These are phyloP conservation scores for Epinephelus moara DNA, from an alignment of 2,113 vertebrate species.

Conservation along the genomic window DNA sequence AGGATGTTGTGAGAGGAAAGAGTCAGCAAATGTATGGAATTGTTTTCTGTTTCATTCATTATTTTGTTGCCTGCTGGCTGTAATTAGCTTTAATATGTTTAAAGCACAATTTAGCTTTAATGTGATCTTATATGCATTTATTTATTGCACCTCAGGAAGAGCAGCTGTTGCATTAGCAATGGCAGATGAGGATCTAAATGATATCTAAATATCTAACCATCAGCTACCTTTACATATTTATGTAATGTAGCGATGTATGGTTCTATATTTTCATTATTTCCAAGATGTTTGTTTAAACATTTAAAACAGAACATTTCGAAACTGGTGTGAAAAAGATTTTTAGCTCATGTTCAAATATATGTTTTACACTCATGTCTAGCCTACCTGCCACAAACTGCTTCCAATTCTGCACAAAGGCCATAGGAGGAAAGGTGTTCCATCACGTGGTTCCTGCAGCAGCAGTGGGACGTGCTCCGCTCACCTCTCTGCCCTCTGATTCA, in stretches of 20 bases:
- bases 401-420: slow-evolving; percentile 43
- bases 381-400: slow-evolving; percentile 21
- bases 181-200: background rate
- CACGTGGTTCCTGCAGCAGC: slow-evolving; percentile 34
- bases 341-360: background rate
- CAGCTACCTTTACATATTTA: background rate
- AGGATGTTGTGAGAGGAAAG: slow-evolving; percentile 23
- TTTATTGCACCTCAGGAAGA: background rate
- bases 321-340: background rate
- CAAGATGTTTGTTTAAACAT: background rate
- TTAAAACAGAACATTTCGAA: too few species aligned
- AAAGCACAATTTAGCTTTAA: background rate
- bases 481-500: slow-evolving; percentile 61
- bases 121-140: background rate
- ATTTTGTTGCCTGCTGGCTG: background rate
- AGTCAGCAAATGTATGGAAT: slow-evolving; percentile 5
- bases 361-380: background rate
- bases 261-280: background rate
- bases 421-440: slow-evolving; percentile 49
- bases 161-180: background rate
- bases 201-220: background rate
- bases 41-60: background rate
- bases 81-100: background rate
- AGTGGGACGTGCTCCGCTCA: slow-evolving; percentile 56
- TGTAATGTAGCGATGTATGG: background rate